phyloP scores from a whole-genome alignment of 2,888 invertebrate genomes.

The Thera britannica region DNA sequence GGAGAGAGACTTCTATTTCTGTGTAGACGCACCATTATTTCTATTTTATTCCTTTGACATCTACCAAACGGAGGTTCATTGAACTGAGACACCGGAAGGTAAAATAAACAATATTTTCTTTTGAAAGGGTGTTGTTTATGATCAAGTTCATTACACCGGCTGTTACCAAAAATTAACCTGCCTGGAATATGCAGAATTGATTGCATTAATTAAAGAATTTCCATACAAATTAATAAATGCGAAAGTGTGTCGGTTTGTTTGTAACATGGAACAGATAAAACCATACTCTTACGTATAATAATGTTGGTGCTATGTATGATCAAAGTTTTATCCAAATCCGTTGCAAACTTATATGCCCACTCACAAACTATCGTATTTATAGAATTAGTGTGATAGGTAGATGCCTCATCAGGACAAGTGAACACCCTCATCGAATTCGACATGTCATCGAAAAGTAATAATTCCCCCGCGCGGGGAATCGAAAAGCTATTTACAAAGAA shows the following conservation, averaged over 20 bases:
- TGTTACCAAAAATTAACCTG: background rate
- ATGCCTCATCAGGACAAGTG: constrained; percentile 58
- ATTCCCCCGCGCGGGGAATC: constrained; percentile 67
- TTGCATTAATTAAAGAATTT: too few relatives aligned
- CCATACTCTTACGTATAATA: too few relatives aligned
- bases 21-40: constrained; percentile 68
- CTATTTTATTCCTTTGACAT: constrained; percentile 72
- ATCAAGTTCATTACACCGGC: constrained; percentile 25
- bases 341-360: too few relatives aligned
- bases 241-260: too few relatives aligned
- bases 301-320: too few relatives aligned
- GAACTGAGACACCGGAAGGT: constrained; percentile 43
- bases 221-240: too few relatives aligned
- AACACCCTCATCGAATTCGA: constrained; percentile 71
- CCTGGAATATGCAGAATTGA: too few relatives aligned
- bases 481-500: constrained; percentile 77
- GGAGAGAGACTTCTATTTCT: constrained; percentile 77
- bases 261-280: too few relatives aligned
- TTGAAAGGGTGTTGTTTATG: constrained; percentile 28
- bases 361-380: too few relatives aligned
- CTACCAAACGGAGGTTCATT: constrained; percentile 54
- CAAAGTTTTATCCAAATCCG: too few relatives aligned
- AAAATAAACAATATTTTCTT: constrained; percentile 39
- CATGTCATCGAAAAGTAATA: constrained; percentile 83
- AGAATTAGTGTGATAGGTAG: constrained; percentile 17